Evolutionary conservation across 1,140 invertebrate genomes (phyloP).

Genomic region (Pemphigus obesinymphae): DNA sequence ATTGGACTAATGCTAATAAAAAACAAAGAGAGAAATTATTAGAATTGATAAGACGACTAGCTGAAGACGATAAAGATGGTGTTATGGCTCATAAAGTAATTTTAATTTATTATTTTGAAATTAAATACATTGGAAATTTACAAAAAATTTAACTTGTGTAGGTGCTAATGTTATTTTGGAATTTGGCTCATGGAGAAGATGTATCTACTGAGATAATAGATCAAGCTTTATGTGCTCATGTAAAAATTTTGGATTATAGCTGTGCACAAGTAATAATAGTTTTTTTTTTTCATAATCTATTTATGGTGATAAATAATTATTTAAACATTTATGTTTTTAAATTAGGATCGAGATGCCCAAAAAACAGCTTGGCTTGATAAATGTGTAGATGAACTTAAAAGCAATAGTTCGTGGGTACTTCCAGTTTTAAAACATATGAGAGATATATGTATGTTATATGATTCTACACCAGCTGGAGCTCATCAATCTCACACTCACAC

Average conservation of each 20-base stretch:
- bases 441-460: constrained; percentile 92
- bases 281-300: constrained; percentile 46
- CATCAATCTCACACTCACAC: constrained; percentile 11
- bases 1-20: constrained; percentile 93
- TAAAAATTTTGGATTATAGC: constrained; percentile 97
- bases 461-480: constrained; percentile 61
- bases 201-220: constrained; percentile 97
- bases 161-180: constrained; percentile 96
- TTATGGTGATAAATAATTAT: constrained; percentile 83
- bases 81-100: constrained; percentile 94
- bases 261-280: constrained; percentile 66
- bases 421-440: constrained; percentile 92
- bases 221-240: constrained; percentile 88
- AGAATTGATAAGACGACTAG: constrained; percentile 88
- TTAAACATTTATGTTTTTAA: constrained; percentile 60
- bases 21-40: constrained; percentile 93
- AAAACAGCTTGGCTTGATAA: constrained; percentile 93
- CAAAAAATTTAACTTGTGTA: constrained; percentile 47
- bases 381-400: constrained; percentile 91
- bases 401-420: constrained; percentile 82
- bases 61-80: constrained; percentile 97
- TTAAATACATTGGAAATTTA: background rate
- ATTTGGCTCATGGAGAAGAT: constrained; percentile 91
- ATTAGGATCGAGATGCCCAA: constrained; percentile 85
- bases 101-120: constrained; percentile 1